Conservation (phyloP, 2,797 vertebrate genomes). For the Phataginus tricuspis region DNA sequence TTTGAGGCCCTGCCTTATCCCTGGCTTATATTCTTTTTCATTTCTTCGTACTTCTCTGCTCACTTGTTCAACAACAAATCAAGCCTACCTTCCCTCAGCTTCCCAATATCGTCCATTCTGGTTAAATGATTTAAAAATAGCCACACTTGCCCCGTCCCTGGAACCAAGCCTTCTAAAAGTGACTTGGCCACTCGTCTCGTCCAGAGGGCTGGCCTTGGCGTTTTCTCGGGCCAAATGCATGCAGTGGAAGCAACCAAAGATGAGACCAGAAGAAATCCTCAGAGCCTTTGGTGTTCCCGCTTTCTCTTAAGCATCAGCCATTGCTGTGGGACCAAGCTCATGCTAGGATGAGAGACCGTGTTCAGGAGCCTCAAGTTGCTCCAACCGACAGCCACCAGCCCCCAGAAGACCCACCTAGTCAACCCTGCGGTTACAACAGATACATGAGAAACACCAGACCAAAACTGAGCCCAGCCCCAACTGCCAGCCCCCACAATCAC, state of each 20-base stretch:
- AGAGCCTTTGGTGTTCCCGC: not conserved
- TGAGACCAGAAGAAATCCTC: not conserved
- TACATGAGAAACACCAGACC: not conserved
- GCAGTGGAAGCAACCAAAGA: not conserved
- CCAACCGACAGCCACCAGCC: not conserved
- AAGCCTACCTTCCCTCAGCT: not conserved
- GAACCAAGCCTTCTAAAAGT: not conserved
- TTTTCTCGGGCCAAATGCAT: not conserved
- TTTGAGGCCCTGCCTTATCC: constrained; percentile 42
- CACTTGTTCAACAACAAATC: not conserved
- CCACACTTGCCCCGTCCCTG: not conserved
- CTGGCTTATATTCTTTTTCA: not conserved
- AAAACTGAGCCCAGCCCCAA: not conserved
- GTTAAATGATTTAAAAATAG: not conserved
- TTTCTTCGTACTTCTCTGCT: constrained; percentile 18
- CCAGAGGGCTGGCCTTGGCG: not conserved
- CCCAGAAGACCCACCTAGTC: not conserved
- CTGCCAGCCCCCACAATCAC: not conserved
- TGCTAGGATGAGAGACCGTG: not conserved
- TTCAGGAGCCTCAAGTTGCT: not conserved
- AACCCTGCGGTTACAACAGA: not conserved
- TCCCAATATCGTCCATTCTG: not conserved
- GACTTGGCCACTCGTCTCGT: not conserved
- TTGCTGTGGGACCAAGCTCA: not conserved
- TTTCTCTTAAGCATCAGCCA: not conserved